Conservation (phyloP, 2,113 vertebrate species). For the Lanius collurio region DNA sequence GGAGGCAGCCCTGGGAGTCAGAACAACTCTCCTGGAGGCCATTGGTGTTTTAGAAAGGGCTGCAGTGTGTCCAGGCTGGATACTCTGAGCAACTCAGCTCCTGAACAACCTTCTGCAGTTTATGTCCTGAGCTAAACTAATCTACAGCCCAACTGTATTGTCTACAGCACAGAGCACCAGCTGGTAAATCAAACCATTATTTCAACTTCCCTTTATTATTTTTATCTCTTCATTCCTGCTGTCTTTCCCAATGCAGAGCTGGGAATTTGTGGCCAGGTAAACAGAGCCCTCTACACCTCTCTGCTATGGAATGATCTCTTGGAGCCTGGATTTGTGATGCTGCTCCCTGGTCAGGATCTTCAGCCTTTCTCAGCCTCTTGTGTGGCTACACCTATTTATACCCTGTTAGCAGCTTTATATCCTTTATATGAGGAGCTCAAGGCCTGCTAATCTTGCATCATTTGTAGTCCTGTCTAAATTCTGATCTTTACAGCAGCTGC, state of each 20-base stretch:
- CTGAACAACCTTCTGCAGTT: neutral
- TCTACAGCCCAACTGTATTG: neutral
- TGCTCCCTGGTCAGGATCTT: neutral
- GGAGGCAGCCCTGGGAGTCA: neutral
- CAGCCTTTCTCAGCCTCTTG: neutral
- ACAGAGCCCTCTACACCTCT: neutral
- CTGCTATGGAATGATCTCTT: neutral
- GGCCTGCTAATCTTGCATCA: neutral
- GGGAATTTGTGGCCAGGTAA: neutral
- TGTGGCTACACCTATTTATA: neutral
- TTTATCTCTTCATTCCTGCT: neutral
- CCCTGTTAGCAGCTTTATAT: neutral
- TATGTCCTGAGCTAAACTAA: neutral
- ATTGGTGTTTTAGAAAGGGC: neutral
- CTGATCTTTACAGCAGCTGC: neutral
- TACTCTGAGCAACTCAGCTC: neutral
- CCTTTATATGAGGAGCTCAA: neutral
- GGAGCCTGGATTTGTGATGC: neutral
- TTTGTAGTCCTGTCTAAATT: slow-evolving; percentile 21
- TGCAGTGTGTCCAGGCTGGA: neutral
- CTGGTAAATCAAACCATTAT: neutral
- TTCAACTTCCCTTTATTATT: neutral
- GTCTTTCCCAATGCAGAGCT: neutral
- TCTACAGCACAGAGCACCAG: neutral
- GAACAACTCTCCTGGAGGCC: neutral